phyloP scores from a whole-genome alignment of 2,113 vertebrate species.

The Amia ocellicauda region DNA sequence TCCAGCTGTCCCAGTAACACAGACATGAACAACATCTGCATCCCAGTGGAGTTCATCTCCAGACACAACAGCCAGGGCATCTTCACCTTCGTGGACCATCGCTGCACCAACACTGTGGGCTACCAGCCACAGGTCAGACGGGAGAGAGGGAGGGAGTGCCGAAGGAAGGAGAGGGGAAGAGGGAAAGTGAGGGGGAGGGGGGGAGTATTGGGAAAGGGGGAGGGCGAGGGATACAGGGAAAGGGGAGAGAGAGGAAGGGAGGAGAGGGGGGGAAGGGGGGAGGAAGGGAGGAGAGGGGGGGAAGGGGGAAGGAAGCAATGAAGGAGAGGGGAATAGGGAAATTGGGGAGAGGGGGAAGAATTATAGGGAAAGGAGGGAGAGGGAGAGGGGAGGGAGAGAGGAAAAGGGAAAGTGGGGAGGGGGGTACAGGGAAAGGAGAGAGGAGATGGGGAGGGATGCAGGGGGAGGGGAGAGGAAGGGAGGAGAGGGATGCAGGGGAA shows the following conservation, averaged over 20 bases:
- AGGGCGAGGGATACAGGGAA: background rate
- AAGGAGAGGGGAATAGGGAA: too few relatives aligned
- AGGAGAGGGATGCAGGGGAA: too few relatives aligned
- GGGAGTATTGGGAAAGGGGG: background rate
- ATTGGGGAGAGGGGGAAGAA: too few relatives aligned
- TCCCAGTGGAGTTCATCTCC: conserved; percentile 94
- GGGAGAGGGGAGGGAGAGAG: too few relatives aligned
- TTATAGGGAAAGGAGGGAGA: too few relatives aligned
- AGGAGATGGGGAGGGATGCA: too few relatives aligned
- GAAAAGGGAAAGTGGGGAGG: too few relatives aligned
- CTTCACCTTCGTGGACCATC: conserved; percentile 95
- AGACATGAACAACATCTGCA: conserved; percentile 75
- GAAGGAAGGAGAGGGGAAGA: background rate
- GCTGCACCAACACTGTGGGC: conserved; percentile 82
- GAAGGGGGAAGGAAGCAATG: too few relatives aligned
- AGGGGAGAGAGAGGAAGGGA: background rate
- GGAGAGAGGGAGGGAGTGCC: background rate
- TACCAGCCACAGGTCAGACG: conserved; percentile 87
- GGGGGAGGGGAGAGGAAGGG: too few relatives aligned
- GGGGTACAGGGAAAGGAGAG: too few relatives aligned
- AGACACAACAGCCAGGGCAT: conserved; percentile 84
- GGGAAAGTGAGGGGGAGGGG: background rate
- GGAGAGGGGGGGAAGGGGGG: background rate
- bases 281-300: background rate
- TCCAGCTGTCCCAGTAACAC: conserved; percentile 86